Percentiles rank a stretch among this genome's conserved stretches.
phyloP scores from a whole-genome alignment of 2,113 vertebrate genomes.

The Rhinoptilus africanus region DNA sequence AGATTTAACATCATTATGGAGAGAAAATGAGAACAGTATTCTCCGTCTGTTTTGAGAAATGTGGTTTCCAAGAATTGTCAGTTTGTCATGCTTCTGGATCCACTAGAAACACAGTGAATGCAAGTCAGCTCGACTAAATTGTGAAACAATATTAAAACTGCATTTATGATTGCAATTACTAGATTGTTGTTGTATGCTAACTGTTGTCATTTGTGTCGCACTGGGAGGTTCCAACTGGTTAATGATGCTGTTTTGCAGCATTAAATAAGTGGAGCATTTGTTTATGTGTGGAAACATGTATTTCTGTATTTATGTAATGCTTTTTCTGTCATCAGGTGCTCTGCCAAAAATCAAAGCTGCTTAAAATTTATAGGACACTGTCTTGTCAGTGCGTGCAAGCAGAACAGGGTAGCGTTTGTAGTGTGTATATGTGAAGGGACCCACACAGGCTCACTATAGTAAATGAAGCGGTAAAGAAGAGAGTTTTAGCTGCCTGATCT shows the following conservation, averaged over 20 bases:
- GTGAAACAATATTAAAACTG: slow-evolving; percentile 16
- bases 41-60: slow-evolving; percentile 43
- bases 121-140: not conserved
- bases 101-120: slow-evolving; percentile 6
- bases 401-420: not conserved
- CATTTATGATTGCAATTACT: slow-evolving; percentile 30
- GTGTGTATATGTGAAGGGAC: not conserved
- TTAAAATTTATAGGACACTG: not conserved
- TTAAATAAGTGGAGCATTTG: slow-evolving; percentile 13
- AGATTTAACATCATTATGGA: slow-evolving; percentile 44
- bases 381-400: not conserved
- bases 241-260: not conserved
- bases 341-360: slow-evolving; percentile 27
- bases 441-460: not conserved
- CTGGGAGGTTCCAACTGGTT: slow-evolving; percentile 29
- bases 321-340: not conserved
- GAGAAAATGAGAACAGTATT: slow-evolving; percentile 42
- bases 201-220: not conserved
- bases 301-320: not conserved
- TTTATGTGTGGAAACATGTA: slow-evolving; percentile 18
- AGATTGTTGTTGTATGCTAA: not conserved
- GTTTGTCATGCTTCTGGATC: slow-evolving; percentile 63
- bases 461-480: not conserved
- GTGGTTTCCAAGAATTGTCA: slow-evolving; percentile 61
- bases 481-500: not conserved